Percentiles rank a stretch among this genome's conserved stretches.
Conservation (phyloP, 2,797 vertebrate genomes). For the Artibeus lituratus region DNA sequence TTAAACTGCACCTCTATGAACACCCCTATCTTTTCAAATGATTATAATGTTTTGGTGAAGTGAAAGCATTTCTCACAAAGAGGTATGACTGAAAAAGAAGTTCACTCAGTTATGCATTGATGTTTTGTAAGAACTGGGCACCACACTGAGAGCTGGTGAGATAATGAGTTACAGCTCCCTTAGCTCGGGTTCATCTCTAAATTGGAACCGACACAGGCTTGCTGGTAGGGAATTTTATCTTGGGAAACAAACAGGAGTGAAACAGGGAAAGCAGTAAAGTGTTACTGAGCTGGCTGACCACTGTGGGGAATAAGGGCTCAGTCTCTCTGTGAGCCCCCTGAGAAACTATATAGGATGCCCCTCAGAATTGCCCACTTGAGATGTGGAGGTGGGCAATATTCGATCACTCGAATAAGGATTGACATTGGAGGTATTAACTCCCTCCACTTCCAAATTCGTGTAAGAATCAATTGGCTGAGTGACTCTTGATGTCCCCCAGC, state of each 20-base stretch:
- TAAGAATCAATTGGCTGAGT: background rate
- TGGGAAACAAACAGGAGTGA: background rate
- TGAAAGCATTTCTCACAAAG: background rate
- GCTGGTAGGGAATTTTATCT: background rate
- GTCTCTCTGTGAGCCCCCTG: background rate
- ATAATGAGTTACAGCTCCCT: background rate
- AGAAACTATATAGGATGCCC: background rate
- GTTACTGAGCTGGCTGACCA: background rate
- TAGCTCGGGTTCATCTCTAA: background rate
- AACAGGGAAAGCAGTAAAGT: background rate
- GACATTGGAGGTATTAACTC: background rate
- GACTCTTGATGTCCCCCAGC: background rate
- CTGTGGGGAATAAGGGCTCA: background rate
- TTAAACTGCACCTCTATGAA: background rate
- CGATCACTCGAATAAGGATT: background rate
- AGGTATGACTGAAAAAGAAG: background rate
- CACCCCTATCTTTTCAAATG: background rate
- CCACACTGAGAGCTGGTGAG: background rate
- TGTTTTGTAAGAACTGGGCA: background rate
- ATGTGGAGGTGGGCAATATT: background rate
- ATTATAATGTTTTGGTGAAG: background rate
- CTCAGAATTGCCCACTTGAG: background rate
- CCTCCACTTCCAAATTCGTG: background rate
- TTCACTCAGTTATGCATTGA: background rate
- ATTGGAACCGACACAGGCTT: background rate